Percentiles rank a stretch among this genome's conserved stretches.
Conservation (phyloP, 2,113 vertebrate genomes). For the Platysteira castanea region DNA sequence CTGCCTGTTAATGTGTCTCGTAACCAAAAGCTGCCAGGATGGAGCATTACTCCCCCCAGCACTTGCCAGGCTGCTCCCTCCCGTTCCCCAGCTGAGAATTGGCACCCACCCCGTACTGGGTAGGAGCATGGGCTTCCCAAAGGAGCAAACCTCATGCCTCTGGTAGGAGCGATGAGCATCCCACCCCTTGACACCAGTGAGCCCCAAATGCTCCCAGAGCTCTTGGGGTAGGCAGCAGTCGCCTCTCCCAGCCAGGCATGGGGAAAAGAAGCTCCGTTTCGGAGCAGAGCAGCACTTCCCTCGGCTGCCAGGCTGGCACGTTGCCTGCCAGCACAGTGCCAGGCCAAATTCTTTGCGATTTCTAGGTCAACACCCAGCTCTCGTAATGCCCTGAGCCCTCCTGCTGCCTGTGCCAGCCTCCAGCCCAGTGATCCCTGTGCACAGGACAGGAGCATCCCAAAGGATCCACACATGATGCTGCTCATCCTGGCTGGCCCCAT, state of each 20-base stretch:
- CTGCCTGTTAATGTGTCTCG: constrained; percentile 80
- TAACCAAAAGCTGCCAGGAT: constrained; percentile 50
- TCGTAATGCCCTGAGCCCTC: not conserved
- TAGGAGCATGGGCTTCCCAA: not conserved
- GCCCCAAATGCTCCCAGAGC: not conserved
- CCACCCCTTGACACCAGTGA: not conserved
- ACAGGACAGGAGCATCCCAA: not conserved
- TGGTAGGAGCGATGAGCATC: not conserved
- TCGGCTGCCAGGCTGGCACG: not conserved
- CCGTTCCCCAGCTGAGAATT: not conserved
- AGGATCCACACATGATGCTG: rapidly evolving
- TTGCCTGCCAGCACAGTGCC: rapidly evolving
- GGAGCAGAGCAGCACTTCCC: rapidly evolving
- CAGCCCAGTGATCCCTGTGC: not conserved
- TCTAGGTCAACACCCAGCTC: constrained; percentile 9
- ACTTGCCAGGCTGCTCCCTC: not conserved
- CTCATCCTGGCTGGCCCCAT: not conserved
- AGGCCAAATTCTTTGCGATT: constrained; percentile 37
- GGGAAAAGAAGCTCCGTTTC: not conserved
- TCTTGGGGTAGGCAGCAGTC: not conserved
- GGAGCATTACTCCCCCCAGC: constrained; percentile 43
- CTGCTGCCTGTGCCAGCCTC: not conserved
- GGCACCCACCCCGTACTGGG: rapidly evolving
- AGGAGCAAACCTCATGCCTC: not conserved
- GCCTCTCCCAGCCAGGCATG: not conserved